Evolutionary conservation across 2,888 invertebrate genomes (phyloP), one percentile per base, ranked within the genome.

Genomic region (Meliscaeva auricollis): DNA sequence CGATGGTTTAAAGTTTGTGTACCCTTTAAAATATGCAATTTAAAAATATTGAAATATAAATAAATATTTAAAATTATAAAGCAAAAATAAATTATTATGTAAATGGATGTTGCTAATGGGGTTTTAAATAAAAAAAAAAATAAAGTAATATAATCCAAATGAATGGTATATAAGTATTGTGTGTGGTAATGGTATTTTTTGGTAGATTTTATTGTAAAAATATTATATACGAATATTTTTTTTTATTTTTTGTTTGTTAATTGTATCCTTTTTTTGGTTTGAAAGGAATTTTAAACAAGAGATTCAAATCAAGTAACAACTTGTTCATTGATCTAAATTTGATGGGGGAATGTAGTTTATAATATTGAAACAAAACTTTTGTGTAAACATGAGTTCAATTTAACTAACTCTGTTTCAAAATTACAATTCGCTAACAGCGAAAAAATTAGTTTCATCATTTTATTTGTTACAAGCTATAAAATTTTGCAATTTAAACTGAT

Each of bases 111-210:
- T 84, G 79, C 60, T 58, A 22, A 72, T 76, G 84, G 75, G 84
- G 80, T 76, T 76, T 80, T 70, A 72, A 60, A 20, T 80, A 74
- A 72, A 60, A 20, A 54, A 20, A 38, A 11, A 46, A 30, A 13
- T 35, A 72, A 9, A 6, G 15, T 58, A 56, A n/a, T 48, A 20
- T 38, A 56, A 32, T 52, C 17, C 35, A 60, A 72, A 46, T 58
- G 84, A 68, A 75, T 84, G 84, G 48, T 72, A 72, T 84, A 78
- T 32, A 13, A 62, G 22, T 50, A 62, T 72, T 73, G 46, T 54
- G 69, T 69, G 82, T 83, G 73, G 41, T 83, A 72, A 69, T 54
- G 72, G 66, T 78, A n/a, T 52, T 68, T 38, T 60, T 50, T 82
- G 13, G 68, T 66, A 66, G 30, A 66, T 52, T 60, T 56, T 11